Evolutionary conservation across 2,888 invertebrate species (phyloP).

Genomic region (Chromoteleia sp.): DNA sequence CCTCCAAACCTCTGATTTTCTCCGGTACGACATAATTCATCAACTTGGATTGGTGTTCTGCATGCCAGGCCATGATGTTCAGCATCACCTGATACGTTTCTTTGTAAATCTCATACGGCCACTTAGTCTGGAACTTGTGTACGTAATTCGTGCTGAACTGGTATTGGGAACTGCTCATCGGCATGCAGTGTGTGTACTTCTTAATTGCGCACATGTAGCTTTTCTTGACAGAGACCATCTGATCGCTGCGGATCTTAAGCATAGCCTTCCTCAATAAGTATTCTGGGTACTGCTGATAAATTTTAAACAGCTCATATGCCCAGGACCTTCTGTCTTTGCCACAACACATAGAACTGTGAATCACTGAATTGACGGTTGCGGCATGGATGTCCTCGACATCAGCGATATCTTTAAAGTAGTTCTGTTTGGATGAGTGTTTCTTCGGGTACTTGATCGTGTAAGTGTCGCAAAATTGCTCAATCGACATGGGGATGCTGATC

Average conservation of each 20-base stretch:
- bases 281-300: slow-evolving; percentile 91
- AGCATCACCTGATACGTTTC: slow-evolving; percentile 80
- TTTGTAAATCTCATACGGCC: slow-evolving; percentile 85
- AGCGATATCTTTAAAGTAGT: slow-evolving; percentile 83
- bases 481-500: slow-evolving; percentile 75
- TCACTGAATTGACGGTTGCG: slow-evolving; percentile 86
- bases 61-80: slow-evolving; percentile 75
- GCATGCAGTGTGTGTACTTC: slow-evolving; percentile 84
- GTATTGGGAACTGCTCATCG: slow-evolving; percentile 85
- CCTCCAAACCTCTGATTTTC: slow-evolving; percentile 78
- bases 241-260: slow-evolving; percentile 86
- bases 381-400: slow-evolving; percentile 85
- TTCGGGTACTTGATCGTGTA: slow-evolving; percentile 81
- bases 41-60: slow-evolving; percentile 48
- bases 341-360: slow-evolving; percentile 89
- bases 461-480: slow-evolving; percentile 80
- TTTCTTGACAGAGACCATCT: slow-evolving; percentile 87
- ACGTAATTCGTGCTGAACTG: slow-evolving; percentile 83
- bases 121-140: slow-evolving; percentile 85
- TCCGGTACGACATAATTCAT: slow-evolving; percentile 62
- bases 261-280: slow-evolving; percentile 87
- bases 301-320: slow-evolving; percentile 89
- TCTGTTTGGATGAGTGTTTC: slow-evolving; percentile 76
- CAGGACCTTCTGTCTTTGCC: slow-evolving; percentile 87
- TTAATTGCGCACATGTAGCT: slow-evolving; percentile 82